A percentile compares a stretch with the other conserved stretches of the same genome.
Conservation (phyloP, 2,888 invertebrate species). For the Platycnemis pennipes region DNA sequence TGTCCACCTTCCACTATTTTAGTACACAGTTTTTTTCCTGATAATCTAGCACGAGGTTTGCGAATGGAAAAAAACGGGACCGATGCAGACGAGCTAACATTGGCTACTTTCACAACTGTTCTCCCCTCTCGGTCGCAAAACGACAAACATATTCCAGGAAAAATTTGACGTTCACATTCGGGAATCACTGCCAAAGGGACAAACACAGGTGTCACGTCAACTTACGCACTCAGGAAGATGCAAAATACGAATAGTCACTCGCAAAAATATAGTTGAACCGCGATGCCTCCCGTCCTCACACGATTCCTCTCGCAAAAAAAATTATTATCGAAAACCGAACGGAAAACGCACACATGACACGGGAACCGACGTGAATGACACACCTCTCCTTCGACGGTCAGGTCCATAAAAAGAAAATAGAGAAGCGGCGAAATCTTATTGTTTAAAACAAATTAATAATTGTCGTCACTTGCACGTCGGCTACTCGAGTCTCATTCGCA, state of each 20-base stretch:
- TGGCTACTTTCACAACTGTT: no score
- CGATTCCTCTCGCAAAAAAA: not conserved
- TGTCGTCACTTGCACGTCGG: no score
- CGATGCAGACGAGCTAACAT: no score
- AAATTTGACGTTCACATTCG: not conserved
- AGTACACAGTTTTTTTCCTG: not conserved
- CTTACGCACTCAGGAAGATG: not conserved
- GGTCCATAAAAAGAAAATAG: no score
- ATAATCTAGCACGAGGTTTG: no score
- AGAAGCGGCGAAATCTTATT: no score
- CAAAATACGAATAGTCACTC: not conserved
- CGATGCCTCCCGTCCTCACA: constrained; percentile 9
- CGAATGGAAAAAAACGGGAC: no score
- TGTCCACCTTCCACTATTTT: no score
- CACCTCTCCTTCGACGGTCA: not conserved
- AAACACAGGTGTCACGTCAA: not conserved
- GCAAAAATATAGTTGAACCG: not conserved
- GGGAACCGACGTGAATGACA: not conserved
- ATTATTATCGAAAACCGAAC: not conserved
- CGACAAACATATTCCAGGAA: not conserved
- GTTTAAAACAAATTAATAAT: no score
- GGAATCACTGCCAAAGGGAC: not conserved
- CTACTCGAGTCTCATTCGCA: not conserved
- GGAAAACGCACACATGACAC: not conserved
- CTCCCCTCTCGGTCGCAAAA: not conserved